Evolutionary conservation across 2,113 vertebrate genomes (phyloP).

Genomic region (Oenanthe melanoleuca): DNA sequence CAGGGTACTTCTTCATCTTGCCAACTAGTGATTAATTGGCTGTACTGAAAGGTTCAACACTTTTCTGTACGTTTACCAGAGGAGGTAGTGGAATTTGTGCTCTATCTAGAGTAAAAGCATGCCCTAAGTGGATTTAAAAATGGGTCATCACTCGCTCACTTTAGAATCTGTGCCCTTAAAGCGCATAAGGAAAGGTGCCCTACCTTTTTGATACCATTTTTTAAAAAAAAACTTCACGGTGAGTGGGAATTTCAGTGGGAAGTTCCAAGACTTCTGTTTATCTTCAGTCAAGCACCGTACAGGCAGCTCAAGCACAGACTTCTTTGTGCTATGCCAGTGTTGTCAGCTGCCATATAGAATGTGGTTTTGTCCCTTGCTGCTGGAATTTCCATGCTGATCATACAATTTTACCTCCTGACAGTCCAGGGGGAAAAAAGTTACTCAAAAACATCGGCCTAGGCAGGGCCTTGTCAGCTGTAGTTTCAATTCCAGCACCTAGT

Average conservation of each 20-base stretch:
- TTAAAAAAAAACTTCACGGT: neutral
- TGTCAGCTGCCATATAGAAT: neutral
- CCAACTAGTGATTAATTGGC: constrained; percentile 68
- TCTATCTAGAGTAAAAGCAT: constrained; percentile 22
- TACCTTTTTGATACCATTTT: neutral
- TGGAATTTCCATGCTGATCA: neutral
- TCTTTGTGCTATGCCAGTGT: neutral
- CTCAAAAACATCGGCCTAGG: neutral
- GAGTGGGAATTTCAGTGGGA: neutral
- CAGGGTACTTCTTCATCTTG: constrained; percentile 59
- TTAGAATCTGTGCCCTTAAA: constrained; percentile 22
- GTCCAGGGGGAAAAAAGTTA: neutral
- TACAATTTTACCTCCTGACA: neutral
- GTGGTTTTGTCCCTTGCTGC: neutral
- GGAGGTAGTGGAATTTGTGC: constrained; percentile 25
- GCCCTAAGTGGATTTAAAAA: constrained; percentile 53
- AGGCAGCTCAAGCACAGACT: neutral
- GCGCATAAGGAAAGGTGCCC: neutral
- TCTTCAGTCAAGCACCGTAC: neutral
- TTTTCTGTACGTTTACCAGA: constrained; percentile 52
- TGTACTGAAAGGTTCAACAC: constrained; percentile 61
- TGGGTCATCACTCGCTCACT: constrained; percentile 21
- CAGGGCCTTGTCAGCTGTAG: neutral
- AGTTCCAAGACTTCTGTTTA: constrained; percentile 14
- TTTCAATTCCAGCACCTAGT: neutral